phyloP scores from a whole-genome alignment of 2,797 vertebrate species.

The Malurus splendens region DNA sequence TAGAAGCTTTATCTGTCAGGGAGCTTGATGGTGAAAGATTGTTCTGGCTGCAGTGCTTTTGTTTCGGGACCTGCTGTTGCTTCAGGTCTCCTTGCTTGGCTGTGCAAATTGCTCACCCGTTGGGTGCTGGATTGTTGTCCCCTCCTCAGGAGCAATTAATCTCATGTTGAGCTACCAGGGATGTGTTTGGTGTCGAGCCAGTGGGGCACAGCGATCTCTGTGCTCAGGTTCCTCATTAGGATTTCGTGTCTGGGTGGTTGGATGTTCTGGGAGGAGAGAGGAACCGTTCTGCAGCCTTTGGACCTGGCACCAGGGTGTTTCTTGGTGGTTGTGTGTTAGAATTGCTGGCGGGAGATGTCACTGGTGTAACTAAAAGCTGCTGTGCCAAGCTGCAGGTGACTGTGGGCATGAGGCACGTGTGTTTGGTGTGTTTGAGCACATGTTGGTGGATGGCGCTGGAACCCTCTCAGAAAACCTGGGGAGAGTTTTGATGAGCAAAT shows the following conservation, averaged over 20 bases:
- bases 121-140: background rate
- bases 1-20: background rate
- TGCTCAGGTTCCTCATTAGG: background rate
- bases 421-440: constrained; percentile 2
- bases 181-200: background rate
- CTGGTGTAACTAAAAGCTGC: background rate
- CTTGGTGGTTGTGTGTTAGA: background rate
- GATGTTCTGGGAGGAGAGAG: background rate
- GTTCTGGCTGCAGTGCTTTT: background rate
- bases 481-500: constrained; percentile 23
- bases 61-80: background rate
- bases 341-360: background rate
- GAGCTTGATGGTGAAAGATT: background rate
- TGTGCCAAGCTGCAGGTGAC: background rate
- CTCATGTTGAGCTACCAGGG: background rate
- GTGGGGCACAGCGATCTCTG: background rate
- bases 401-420: background rate
- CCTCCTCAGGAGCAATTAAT: background rate
- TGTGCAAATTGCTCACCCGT: background rate
- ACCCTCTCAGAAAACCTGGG: background rate
- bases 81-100: background rate
- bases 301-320: background rate
- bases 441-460: background rate
- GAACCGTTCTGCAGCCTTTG: background rate
- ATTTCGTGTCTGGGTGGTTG: background rate